These are phyloP conservation scores for Diorhabda elongata DNA, from an alignment of 1,140 invertebrate genomes.

Conservation along the genomic window DNA sequence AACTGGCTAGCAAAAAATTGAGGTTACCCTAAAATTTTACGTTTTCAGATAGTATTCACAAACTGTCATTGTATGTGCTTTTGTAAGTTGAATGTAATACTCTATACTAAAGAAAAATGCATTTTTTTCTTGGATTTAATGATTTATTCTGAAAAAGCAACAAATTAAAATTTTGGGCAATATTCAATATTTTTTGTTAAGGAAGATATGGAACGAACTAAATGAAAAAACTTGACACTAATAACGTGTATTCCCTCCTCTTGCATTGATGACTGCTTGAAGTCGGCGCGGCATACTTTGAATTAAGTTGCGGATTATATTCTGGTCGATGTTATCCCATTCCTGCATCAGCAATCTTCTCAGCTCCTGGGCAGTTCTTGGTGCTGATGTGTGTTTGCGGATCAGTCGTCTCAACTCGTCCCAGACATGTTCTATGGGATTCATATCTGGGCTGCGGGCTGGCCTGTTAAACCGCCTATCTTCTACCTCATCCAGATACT, in stretches of 20 bases:
- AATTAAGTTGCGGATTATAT: background rate
- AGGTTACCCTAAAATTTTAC: too few species aligned
- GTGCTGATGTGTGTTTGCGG: background rate
- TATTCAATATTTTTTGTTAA: too few species aligned
- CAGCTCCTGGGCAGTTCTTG: background rate
- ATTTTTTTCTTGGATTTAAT: too few species aligned
- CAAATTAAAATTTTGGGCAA: too few species aligned
- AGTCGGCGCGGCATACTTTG: background rate
- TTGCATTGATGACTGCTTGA: background rate
- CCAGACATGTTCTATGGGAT: slow-evolving; percentile 10
- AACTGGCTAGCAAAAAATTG: too few species aligned
- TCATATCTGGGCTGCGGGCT: background rate
- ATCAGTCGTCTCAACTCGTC: background rate
- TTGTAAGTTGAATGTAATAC: too few species aligned
- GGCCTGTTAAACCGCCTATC: slow-evolving; percentile 2
- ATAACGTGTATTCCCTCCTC: background rate
- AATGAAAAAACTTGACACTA: too few species aligned
- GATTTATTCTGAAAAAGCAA: too few species aligned
- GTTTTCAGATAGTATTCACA: too few species aligned
- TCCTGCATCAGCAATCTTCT: background rate
- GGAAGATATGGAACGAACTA: too few species aligned
- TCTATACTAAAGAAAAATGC: too few species aligned
- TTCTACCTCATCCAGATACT: background rate
- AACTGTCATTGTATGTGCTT: too few species aligned
- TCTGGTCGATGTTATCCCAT: background rate